Evolutionary conservation across 2,888 invertebrate species (phyloP), one percentile per base, ranked within the genome.

Genomic region (Melitaea athalia): DNA sequence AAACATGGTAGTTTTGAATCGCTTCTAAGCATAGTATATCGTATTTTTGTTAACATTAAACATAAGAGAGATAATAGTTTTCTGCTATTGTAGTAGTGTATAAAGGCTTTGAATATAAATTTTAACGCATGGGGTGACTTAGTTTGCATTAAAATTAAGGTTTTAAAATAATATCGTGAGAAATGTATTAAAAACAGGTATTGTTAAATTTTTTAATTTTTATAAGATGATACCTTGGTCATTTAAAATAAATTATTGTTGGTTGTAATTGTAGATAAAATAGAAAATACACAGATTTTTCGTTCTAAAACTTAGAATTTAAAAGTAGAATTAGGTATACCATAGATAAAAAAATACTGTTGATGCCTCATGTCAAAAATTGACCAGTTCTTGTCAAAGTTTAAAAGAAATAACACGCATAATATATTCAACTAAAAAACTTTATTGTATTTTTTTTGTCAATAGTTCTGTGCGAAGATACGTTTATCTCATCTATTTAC

Each of bases 101-200:
- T 57, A n/a, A 14, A 31, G 33, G 57, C 38, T 57, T 57, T 57
- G 42, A 42, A 57, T 57, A 42, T 42, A 57, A 57, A 15, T 31
- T 33, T 12, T 55, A 55, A 55, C 33, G 31, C n/a, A 10, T 12
- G 31, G 14, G 7, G 15, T 50, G 10, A 31, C 31, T 52, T 24
- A 52, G 33, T 24, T 55, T 55, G 7, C 31, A 33, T 12, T 33
- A 31, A 33, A 14, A n/a, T 12, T 55, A 31, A 55, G 31, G 14
- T 33, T 31, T 14, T 33, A 55, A 55, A 53, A 5, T 5, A 6
- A 8, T 55, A 55, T 55, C 53, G 33, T 55, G 53, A 31, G 53
- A 55, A 55, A 55, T 33, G n/a, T 55, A 33, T 12, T 33, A 24
- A n/a, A 33, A 55, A 14, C 8, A 24, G 14, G 33, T 33, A 55